These are phyloP conservation scores for Liposcelis brunnea DNA, from an alignment of 2,888 invertebrate genomes.

Conservation along the genomic window DNA sequence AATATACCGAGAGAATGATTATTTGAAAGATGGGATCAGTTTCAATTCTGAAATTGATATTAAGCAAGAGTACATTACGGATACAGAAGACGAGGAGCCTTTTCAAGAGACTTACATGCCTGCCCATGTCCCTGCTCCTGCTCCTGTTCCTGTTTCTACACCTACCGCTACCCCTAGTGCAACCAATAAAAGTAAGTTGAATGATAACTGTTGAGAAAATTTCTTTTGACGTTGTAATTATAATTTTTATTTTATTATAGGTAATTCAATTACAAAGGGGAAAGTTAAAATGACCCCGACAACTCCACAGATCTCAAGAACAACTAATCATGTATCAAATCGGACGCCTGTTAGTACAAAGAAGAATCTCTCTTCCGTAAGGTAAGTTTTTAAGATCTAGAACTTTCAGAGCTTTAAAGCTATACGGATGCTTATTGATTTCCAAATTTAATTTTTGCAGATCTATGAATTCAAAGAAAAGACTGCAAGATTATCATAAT, in stretches of 20 bases:
- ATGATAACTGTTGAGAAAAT: too few relatives aligned
- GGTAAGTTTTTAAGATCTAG: not conserved
- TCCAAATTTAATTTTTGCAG: slow-evolving; percentile 27
- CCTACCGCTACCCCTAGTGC: too few relatives aligned
- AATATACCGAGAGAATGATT: slow-evolving; percentile 33
- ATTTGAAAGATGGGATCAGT: slow-evolving; percentile 19
- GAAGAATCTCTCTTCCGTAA: too few relatives aligned
- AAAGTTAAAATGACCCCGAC: not conserved
- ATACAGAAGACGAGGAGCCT: not conserved
- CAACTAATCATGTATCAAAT: not conserved
- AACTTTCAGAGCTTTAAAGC: not conserved
- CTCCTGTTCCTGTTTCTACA: too few relatives aligned
- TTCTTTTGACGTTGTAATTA: not conserved
- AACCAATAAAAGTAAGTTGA: too few relatives aligned
- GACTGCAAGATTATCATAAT: slow-evolving; percentile 22
- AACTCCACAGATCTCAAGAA: not conserved
- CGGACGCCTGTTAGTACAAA: too few relatives aligned
- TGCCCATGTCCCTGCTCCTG: too few relatives aligned
- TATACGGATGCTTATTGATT: slow-evolving; percentile 18
- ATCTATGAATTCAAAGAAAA: slow-evolving; percentile 27
- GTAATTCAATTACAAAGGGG: not conserved
- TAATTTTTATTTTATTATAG: not conserved
- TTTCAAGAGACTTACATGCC: not conserved
- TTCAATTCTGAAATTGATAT: slow-evolving; percentile 1
- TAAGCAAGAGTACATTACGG: not conserved